These are phyloP conservation scores for Cheilosia grossa DNA, from an alignment of 2,888 invertebrate species.

Conservation along the genomic window DNA sequence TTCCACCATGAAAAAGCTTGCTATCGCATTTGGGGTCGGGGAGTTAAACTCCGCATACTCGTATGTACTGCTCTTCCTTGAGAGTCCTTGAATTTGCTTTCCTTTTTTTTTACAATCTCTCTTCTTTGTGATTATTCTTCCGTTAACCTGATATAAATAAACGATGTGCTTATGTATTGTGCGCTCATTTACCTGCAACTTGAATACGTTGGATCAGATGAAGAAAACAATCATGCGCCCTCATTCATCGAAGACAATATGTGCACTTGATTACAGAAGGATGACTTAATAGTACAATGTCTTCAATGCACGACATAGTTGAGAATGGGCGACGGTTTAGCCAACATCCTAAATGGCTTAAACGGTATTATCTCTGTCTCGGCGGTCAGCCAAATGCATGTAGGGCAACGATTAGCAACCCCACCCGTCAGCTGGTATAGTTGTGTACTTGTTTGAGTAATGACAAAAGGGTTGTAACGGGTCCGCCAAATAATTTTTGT, in stretches of 20 bases:
- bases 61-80: conserved; percentile 29
- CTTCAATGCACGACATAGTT: neutral
- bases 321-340: conserved; percentile 5
- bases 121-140: conserved; percentile 60
- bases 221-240: conserved; percentile 37
- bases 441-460: neutral
- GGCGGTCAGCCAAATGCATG: neutral
- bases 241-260: conserved; percentile 28
- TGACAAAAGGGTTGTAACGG: neutral
- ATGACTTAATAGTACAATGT: conserved; percentile 25
- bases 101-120: conserved; percentile 37
- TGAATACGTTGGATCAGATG: conserved; percentile 34
- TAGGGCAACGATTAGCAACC: neutral
- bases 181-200: conserved; percentile 33
- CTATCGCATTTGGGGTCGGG: neutral
- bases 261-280: conserved; percentile 37
- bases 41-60: conserved; percentile 16
- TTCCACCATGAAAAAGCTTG: conserved; percentile 24
- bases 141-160: conserved; percentile 55
- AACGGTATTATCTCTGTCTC: conserved; percentile 25
- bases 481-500: too few species aligned
- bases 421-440: neutral
- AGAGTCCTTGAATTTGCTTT: conserved; percentile 50
- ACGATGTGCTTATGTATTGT: conserved; percentile 48
- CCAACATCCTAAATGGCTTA: conserved; percentile 34